Base-by-base conservation (phyloP, 2,888 invertebrate genomes). In the Lypha dubia region DNA sequence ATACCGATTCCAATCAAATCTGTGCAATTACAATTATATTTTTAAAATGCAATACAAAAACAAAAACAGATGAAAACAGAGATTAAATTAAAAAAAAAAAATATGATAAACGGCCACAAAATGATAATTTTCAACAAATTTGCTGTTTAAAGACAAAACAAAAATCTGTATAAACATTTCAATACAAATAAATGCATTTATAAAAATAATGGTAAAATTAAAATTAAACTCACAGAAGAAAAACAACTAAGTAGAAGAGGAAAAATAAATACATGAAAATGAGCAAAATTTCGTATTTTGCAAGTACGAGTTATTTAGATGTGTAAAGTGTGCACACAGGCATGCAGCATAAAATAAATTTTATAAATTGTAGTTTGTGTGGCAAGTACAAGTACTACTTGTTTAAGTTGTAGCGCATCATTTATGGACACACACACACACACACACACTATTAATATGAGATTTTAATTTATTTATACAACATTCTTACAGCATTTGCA, bases 81-180 rank as follows among this genome's bases (percentile, higher is more conserved):
- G 62, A 53, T 63, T 79, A 46, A 79, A 79, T 79, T 71, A 13
- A 53, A 74, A 75, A 76, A 22, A n/a, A 63, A 75, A 76, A 70
- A 62, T 73, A 60, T 79, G 73, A 79, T 79, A 67, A 81, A 81
- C 75, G 80, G 68, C 80, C 24, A 38, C 74, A 81, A 81, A 81
- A 53, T 60, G 44, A 62, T 75, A 62, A 81, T 68, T 75, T 75
- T 68, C 41, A 75, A 38, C 62, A 81, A 81, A 81, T 75, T 60
- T 75, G 62, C 22, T 81, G 60, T 70, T 63, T 28, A 71, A n/a
- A n/a, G n/a, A n/a, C n/a, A n/a, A n/a, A n/a, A 63, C 63, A 70
- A 24, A 68, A 65, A 46, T 49, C 38, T 73, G 58, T 79, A 73
- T 46, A 73, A 73, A 79, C 73, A 73, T 58, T 65, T 73, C 73